A percentile compares a stretch with the other conserved stretches of the same genome.
These are phyloP conservation scores for Zaprionus capensis DNA, from an alignment of 1,140 invertebrate genomes.

Conservation along the genomic window DNA sequence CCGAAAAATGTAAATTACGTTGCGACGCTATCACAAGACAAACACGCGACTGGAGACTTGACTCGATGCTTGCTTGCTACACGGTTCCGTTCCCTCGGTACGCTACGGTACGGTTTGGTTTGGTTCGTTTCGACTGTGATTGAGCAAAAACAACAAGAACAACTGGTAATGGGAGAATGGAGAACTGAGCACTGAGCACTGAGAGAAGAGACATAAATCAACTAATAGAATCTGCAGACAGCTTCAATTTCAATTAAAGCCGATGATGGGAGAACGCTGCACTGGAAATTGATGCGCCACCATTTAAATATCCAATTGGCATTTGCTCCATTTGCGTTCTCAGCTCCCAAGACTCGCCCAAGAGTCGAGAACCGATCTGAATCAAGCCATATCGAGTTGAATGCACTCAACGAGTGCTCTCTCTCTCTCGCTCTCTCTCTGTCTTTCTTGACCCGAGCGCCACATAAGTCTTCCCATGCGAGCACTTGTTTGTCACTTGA, in stretches of 20 bases:
- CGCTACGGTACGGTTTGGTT: neutral
- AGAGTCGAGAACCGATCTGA: neutral
- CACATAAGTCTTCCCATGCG: conserved; percentile 34
- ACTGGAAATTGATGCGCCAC: conserved; percentile 70
- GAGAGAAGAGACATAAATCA: conserved; percentile 61
- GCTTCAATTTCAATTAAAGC: conserved; percentile 79
- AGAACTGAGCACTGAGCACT: conserved; percentile 27
- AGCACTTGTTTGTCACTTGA: neutral
- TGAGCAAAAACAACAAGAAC: conserved; percentile 2
- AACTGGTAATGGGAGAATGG: neutral
- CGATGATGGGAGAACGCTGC: conserved; percentile 35
- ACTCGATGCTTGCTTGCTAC: neutral
- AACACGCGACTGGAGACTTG: conserved; percentile 37
- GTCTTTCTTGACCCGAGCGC: conserved; percentile 53
- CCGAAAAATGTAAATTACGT: conserved; percentile 62
- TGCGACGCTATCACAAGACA: conserved; percentile 38
- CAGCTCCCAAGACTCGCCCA: neutral
- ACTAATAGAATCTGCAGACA: conserved; percentile 80
- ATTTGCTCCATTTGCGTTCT: conserved; percentile 64
- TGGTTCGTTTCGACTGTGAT: neutral
- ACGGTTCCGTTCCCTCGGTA: neutral
- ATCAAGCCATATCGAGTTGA: conserved; percentile 20
- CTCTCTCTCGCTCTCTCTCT: conserved; percentile 46
- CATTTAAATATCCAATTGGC: conserved; percentile 75
- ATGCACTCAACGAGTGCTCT: conserved; percentile 25